These are phyloP conservation scores for Lordiphosa fenestrarum DNA, from an alignment of 2,888 invertebrate genomes.

Conservation along the genomic window DNA sequence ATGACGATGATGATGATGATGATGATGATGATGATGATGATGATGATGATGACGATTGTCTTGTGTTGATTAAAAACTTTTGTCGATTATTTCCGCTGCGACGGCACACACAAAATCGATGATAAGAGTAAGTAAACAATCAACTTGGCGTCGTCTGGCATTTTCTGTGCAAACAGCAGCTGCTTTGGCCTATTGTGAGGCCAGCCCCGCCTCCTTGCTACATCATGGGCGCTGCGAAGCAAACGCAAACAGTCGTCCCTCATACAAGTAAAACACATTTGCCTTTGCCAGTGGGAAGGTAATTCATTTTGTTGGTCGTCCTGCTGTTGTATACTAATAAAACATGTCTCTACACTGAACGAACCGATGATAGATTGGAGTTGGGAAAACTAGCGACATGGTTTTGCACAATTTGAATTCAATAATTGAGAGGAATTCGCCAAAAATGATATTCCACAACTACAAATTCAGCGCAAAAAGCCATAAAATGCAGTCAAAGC, in stretches of 20 bases:
- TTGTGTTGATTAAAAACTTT: slow-evolving; percentile 70
- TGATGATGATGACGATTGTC: slow-evolving; percentile 29
- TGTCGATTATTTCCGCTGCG: slow-evolving; percentile 60
- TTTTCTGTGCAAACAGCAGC: slow-evolving; percentile 31
- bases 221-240: background rate
- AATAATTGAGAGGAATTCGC: too few species aligned
- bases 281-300: slow-evolving; percentile 25
- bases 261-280: slow-evolving; percentile 33
- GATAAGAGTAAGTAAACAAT: slow-evolving; percentile 73
- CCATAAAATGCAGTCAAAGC: too few species aligned
- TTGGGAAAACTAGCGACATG: too few species aligned
- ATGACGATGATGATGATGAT: slow-evolving; percentile 10
- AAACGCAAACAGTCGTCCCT: slow-evolving; percentile 2
- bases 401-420: too few species aligned
- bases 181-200: slow-evolving; percentile 16
- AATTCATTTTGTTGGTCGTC: slow-evolving; percentile 32
- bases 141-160: slow-evolving; percentile 30
- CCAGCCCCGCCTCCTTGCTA: background rate
- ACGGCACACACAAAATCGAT: slow-evolving; percentile 56
- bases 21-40: slow-evolving; percentile 6
- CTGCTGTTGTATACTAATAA: slow-evolving; percentile 55
- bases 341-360: slow-evolving; percentile 35
- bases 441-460: too few species aligned
- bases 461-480: too few species aligned
- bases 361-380: background rate